These are phyloP conservation scores for Stegana nigrithorax DNA, from an alignment of 2,888 invertebrate genomes.

Conservation along the genomic window DNA sequence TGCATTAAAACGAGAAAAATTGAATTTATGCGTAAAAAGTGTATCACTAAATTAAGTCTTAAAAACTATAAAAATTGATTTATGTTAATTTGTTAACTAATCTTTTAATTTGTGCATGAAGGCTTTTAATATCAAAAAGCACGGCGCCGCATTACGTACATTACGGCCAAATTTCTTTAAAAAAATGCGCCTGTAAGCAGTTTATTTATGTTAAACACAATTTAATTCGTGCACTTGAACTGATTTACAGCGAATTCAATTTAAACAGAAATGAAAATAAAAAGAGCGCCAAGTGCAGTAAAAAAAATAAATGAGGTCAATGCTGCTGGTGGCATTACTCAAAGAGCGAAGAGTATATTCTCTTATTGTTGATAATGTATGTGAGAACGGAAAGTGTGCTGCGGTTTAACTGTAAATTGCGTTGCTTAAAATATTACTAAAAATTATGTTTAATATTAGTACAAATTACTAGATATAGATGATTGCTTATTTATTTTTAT, in stretches of 20 bases:
- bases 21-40: conserved; percentile 35
- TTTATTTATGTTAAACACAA: conserved; percentile 13
- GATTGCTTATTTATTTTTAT: conserved; percentile 36
- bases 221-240: conserved; percentile 42
- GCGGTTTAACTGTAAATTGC: neutral
- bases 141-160: neutral
- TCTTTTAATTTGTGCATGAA: conserved; percentile 10
- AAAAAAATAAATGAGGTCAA: conserved; percentile 45
- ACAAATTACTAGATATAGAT: conserved; percentile 26
- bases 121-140: conserved; percentile 19
- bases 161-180: neutral
- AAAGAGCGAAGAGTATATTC: too few relatives aligned
- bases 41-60: conserved; percentile 12
- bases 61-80: neutral
- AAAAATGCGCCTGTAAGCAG: conserved; percentile 10
- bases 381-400: neutral
- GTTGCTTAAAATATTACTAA: conserved; percentile 26
- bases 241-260: conserved; percentile 31
- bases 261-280: conserved; percentile 27
- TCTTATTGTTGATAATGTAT: too few relatives aligned
- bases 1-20: conserved; percentile 46
- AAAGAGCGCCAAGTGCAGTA: conserved; percentile 29
- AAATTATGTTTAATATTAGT: conserved; percentile 26
- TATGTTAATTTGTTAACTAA: neutral
- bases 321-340: conserved; percentile 39